Evolutionary conservation across 2,888 invertebrate species (phyloP), one percentile per base, ranked within the genome.

Genomic region (Tenthredo mesomela): DNA sequence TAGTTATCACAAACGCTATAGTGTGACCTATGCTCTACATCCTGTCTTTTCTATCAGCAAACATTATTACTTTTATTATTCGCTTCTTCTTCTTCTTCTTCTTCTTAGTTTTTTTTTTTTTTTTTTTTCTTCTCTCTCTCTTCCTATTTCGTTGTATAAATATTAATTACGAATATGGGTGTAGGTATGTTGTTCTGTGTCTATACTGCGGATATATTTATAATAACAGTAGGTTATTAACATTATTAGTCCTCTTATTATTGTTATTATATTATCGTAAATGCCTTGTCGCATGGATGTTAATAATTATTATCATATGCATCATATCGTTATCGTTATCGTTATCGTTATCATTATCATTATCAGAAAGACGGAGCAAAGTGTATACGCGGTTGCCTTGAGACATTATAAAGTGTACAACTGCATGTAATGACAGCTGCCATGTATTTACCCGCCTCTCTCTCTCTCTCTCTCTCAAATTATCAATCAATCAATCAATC

Each of bases 1-100:
- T 75, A 75, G 47, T 29, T 47, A 43, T 75, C 75, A 47, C 25
- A 47, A 47, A 75, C 75, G 75, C 43, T 75, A 75, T n/a, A n/a
- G n/a, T n/a, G 75, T 75, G 75, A 75, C 75, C 75, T 75, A 15
- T 70, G 70, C 70, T 70, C 75, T n/a, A 75, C 29, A 75, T 47
- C 47, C 43, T 75, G 43, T 29, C 37, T 75, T n/a, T 75, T 47
- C 37, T 43, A 75, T 75, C 75, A 43, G 75, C 47, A 75, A 47
- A 50, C 50, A 75, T 75, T 47, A 37, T 29, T 25, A 37, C 25
- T 18, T 21, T 61, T 61, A 7, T 25, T 25, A 61, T 25, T 25
- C 21, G 12, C 18, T n/a, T n/a, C 6, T n/a, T 54, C 18, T 54
- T 50, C 4, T 50, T 50, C 0, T 50, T 50, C 12, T 50, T 0